These are phyloP conservation scores for Neomonachus schauinslandi DNA, from an alignment of 2,113 vertebrate genomes.

Conservation along the genomic window DNA sequence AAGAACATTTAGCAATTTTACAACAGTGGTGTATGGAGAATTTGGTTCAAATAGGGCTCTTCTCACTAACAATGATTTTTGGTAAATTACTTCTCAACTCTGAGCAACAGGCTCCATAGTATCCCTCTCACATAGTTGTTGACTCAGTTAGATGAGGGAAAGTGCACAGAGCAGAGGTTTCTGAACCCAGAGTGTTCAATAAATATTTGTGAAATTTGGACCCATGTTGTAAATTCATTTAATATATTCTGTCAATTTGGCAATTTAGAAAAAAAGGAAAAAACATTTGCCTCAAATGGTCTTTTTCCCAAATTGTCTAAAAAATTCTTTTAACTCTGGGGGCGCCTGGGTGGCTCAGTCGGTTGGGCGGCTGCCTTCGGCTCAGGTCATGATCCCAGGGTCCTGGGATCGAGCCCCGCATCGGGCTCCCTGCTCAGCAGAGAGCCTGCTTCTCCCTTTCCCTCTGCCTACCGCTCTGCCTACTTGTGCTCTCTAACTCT, in stretches of 20 bases:
- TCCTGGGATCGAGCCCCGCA: no score
- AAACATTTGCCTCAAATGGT: background rate
- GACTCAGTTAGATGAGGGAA: background rate
- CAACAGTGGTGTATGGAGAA: background rate
- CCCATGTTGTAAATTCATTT: background rate
- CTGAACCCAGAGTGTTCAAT: background rate
- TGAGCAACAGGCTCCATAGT: background rate
- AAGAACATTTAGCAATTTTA: background rate
- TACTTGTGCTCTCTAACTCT: no score
- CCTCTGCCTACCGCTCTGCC: no score
- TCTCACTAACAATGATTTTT: background rate
- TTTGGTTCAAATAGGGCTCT: background rate
- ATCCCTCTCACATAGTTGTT: background rate
- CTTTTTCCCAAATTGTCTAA: background rate
- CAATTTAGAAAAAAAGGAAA: background rate
- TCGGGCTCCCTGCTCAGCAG: no score
- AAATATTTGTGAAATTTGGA: conserved; percentile 23
- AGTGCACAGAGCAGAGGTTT: background rate
- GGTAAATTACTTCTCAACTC: background rate
- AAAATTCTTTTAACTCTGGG: background rate
- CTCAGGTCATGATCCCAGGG: no score
- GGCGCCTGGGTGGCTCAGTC: no score
- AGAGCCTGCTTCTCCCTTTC: no score
- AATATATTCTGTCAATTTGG: background rate
- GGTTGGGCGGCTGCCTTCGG: no score